Base-by-base conservation (phyloP, 2,888 invertebrate species). In the Phyto melanocephala region DNA sequence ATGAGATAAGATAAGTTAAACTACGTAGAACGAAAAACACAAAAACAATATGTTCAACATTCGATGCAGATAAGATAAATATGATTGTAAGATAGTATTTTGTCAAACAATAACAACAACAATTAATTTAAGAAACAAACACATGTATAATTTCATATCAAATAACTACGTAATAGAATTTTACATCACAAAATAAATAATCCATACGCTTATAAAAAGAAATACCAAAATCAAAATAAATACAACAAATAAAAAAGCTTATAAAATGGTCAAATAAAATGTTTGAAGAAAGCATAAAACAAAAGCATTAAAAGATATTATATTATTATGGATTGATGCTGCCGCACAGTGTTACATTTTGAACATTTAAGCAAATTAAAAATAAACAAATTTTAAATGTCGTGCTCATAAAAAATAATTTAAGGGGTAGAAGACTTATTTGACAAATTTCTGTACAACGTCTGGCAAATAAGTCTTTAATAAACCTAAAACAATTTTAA, bases 31-130 rank as follows among this genome's bases (percentile, higher is more conserved):
- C 17, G 15, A 22, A 40, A 33, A 17, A 40, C 15, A 24, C 40
- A 6, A 75, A 13, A 63, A 62, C 33, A 63, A 68, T 77, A 40
- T 77, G 60, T 68, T 68, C 72, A 77, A 77, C 81, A 63, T 13
- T 56, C 35, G n/a, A 17, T 60, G 10, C 17, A 75, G 54, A 65
- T 65, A 65, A 8, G 37, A 50, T 33, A 15, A 54, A 56, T 22
- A 47, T n/a, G 35, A 56, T 68, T 77, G 77, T 80, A 76, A 80
- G 80, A 80, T 76, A 72, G 68, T 33, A 63, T 68, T 47, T 35
- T 42, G 37, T 54, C 70, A 52, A n/a, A 35, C 20, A 72, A 35
- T 22, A 15, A 40, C 7, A 65, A 33, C 45, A 75, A 11, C 74
- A 79, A 54, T 22, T 52, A 42, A 60, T 11, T 7, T 56, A 74